Conservation (phyloP, 2,113 vertebrate genomes). For the Tiliqua scincoides region DNA sequence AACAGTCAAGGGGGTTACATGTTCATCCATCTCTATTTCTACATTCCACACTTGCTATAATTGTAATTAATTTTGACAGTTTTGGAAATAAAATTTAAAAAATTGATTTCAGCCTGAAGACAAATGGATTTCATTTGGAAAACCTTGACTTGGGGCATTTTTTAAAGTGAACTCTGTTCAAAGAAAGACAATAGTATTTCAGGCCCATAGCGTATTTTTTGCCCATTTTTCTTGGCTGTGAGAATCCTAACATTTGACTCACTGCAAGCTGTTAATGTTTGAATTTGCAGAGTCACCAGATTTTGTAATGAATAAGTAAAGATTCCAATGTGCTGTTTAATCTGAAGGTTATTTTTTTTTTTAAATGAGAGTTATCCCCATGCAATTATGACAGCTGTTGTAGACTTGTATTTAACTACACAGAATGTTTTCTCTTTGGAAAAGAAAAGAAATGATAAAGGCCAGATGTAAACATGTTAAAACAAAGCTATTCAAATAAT, state of each 20-base stretch:
- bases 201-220: background rate
- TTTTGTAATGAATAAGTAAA: background rate
- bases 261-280: conserved; percentile 6
- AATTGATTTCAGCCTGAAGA: conserved; percentile 40
- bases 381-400: background rate
- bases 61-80: conserved; percentile 63
- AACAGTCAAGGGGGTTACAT: background rate
- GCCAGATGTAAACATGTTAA: background rate
- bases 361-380: conserved; percentile 18
- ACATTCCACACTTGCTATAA: conserved; percentile 51
- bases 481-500: background rate
- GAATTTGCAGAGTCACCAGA: background rate
- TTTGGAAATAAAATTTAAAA: conserved; percentile 47
- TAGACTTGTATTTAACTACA: conserved; percentile 18
- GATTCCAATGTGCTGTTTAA: background rate
- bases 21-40: conserved; percentile 65
- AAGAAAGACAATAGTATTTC: conserved; percentile 32
- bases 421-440: background rate
- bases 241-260: conserved; percentile 27
- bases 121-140: conserved; percentile 46
- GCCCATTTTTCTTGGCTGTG: conserved; percentile 16
- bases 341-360: background rate
- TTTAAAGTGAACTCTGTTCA: conserved; percentile 21
- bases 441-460: background rate
- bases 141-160: conserved; percentile 29